phyloP scores from a whole-genome alignment of 2,888 invertebrate genomes.

The Micoletzkya japonica region DNA sequence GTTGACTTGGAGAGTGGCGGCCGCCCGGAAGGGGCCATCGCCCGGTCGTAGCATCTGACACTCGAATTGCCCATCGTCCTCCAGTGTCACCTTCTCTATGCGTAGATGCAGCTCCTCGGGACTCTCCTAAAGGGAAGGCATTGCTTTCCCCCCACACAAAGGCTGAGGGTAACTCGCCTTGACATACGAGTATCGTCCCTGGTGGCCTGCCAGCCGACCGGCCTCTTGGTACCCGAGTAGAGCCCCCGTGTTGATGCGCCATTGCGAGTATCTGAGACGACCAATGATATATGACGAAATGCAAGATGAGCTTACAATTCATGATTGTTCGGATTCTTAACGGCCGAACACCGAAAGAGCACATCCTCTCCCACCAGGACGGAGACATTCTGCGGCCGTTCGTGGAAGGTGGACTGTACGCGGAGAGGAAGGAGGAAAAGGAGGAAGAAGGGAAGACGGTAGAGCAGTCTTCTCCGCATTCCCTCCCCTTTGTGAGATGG shows the following conservation, averaged over 20 bases:
- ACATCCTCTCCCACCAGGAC: conserved; percentile 47
- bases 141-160: background rate
- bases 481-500: background rate
- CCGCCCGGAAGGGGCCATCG: conserved; percentile 50
- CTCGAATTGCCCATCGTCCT: conserved; percentile 92
- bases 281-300: conserved; percentile 1
- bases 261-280: conserved; percentile 50
- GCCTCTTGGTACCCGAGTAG: conserved; percentile 54
- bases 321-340: conserved; percentile 37
- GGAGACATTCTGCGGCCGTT: conserved; percentile 36
- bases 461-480: conserved; percentile 11
- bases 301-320: conserved; percentile 32
- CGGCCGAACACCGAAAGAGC: conserved; percentile 50
- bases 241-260: conserved; percentile 55
- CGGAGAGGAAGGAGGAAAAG: conserved; percentile 18
- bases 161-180: conserved; percentile 27
- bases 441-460: conserved; percentile 8
- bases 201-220: conserved; percentile 52
- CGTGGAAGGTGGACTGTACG: conserved; percentile 23
- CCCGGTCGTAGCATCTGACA: conserved; percentile 77
- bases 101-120: conserved; percentile 57
- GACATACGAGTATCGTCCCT: conserved; percentile 58
- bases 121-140: conserved; percentile 39
- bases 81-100: conserved; percentile 72
- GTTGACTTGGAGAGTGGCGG: conserved; percentile 54